Evolutionary conservation across 2,888 invertebrate genomes (phyloP), one percentile per base, ranked within the genome.

Genomic region (Sarcophaga rosellei): DNA sequence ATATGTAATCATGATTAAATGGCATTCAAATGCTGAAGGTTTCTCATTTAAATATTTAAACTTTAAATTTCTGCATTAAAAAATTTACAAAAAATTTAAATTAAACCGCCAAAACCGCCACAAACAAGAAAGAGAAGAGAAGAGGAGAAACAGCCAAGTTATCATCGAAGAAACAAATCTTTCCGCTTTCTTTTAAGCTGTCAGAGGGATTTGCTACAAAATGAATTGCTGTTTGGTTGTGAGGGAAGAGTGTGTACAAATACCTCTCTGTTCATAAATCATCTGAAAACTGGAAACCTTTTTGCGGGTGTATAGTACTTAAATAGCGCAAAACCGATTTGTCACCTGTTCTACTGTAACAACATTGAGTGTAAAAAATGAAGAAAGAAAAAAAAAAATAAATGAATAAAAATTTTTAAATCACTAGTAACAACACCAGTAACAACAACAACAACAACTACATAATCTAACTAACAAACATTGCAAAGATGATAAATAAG

Each of bases 271-370:
- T 84, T 83, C 86, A 86, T 86, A 86, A 86, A 86, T 86, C 86
- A 86, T 86, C 61, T 70, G 10, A 61, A 81, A 80, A 83, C 69
- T 70, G 66, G 57, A 81, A 86, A 81, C 74, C 61, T 70, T 84
- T 47, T 74, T 81, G 77, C 74, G 81, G 77, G 81, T 74, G 84
- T 53, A 3, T 75, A 65, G 78, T 70, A 70, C 86, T 78, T 84
- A 81, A 84, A 74, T 65, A 84, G 86, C 81, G 62, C 81, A 86
- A 84, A 86, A 86, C 74, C 86, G 86, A 86, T 86, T 86, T 86
- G 86, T 86, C 86, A 86, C 86, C 86, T 86, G 86, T 78, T 77
- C 73, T 78, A 76, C 61, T 63, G 69, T 74, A 81, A 77, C 62
- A 81, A 77, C 62, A 68, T 65, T 68, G 61, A 83, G 66, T 73